Evolutionary conservation across 2,113 vertebrate species (phyloP).

Genomic region (Stegostoma tigrinum): DNA sequence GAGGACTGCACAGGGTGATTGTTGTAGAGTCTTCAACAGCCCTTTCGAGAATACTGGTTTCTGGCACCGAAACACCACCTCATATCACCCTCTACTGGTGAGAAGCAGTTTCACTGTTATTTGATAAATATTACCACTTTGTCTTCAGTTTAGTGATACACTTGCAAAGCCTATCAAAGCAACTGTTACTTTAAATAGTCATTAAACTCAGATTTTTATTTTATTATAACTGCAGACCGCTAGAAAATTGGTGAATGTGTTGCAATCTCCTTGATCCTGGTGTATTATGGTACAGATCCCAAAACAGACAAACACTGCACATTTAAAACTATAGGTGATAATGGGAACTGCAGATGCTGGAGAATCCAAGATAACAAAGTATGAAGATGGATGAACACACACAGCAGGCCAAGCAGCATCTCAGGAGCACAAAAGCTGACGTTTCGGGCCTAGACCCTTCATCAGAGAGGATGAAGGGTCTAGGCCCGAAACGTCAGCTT

Average conservation of each 20-base stretch:
- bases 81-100: conserved; percentile 5
- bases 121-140: neutral
- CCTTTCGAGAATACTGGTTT: neutral
- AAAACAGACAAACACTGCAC: no score
- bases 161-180: neutral
- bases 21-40: neutral
- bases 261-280: neutral
- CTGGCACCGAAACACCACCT: neutral
- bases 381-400: no score
- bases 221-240: neutral
- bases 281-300: no score
- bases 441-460: no score
- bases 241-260: no score
- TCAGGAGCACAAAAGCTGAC: no score
- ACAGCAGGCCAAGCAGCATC: no score
- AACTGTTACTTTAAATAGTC: neutral
- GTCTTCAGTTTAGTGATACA: neutral
- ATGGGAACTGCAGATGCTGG: no score
- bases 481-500: no score
- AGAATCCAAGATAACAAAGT: no score
- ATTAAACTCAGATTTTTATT: neutral
- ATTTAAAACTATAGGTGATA: no score
- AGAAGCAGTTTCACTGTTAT: neutral
- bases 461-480: no score
- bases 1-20: neutral